Percentiles rank a stretch among this genome's conserved stretches.
phyloP scores from a whole-genome alignment of 2,888 invertebrate genomes.

The Mantis religiosa region DNA sequence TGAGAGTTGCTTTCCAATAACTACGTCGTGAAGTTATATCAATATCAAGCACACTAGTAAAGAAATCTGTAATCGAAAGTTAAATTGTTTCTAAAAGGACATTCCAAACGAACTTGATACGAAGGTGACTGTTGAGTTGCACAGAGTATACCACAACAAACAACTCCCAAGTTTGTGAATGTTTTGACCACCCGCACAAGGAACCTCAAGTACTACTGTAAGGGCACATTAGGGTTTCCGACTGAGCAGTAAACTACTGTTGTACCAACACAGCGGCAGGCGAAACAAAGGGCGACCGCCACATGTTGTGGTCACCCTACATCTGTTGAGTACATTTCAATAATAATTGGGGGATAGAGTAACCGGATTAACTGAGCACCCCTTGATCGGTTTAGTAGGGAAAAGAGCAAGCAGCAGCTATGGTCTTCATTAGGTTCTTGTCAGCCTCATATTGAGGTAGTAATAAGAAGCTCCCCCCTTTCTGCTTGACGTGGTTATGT shows the following conservation, averaged over 20 bases:
- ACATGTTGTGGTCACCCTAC: background rate
- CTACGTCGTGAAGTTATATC: no score
- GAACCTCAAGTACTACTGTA: background rate
- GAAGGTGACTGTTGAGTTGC: background rate
- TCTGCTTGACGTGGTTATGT: no score
- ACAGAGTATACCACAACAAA: background rate
- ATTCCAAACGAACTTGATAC: no score
- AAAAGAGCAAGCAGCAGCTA: constrained; percentile 5
- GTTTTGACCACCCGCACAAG: background rate
- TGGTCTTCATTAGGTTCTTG: background rate
- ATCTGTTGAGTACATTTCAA: constrained; percentile 13
- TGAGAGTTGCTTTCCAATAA: no score
- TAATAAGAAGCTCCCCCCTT: background rate
- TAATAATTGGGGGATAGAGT: constrained; percentile 18
- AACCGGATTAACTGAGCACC: constrained; percentile 15
- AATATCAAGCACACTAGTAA: no score
- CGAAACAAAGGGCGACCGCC: background rate
- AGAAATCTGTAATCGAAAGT: no score
- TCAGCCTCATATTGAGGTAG: background rate
- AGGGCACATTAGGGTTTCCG: background rate
- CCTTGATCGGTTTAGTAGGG: background rate
- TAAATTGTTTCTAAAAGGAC: no score
- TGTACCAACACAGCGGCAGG: background rate
- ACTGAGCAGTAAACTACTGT: background rate
- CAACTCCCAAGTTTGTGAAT: background rate